Percentiles rank a stretch among this genome's conserved stretches.
Evolutionary conservation across 2,113 vertebrate species (phyloP).

Genomic region (Petromus typicus): DNA sequence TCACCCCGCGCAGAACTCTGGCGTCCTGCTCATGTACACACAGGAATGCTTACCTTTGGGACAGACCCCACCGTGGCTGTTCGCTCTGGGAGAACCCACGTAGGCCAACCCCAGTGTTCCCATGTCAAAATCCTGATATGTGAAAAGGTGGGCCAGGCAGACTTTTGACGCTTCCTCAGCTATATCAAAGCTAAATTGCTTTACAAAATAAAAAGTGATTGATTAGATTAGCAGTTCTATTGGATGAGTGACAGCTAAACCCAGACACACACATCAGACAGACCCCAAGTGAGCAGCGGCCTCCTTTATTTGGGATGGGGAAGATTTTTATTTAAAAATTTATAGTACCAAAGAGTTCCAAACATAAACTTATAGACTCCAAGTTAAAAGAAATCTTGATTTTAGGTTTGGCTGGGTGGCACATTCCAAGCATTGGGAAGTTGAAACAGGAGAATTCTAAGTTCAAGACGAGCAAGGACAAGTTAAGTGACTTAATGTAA

Average conservation of each 20-base stretch:
- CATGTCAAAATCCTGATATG: slow-evolving; percentile 98
- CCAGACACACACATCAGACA: neutral
- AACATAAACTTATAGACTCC: neutral
- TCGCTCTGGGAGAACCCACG: slow-evolving; percentile 93
- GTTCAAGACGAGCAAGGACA: neutral
- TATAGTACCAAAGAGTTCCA: neutral
- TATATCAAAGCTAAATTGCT: slow-evolving; percentile 99
- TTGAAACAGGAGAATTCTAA: neutral
- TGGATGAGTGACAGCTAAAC: neutral
- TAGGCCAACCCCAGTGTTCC: slow-evolving; percentile 97
- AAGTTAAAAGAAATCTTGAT: neutral
- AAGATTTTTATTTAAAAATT: neutral
- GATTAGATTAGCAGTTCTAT: neutral
- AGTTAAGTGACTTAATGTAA: neutral
- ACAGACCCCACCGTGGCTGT: slow-evolving; percentile 96
- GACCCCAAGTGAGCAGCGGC: neutral
- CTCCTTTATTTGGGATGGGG: neutral
- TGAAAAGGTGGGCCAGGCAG: slow-evolving; percentile 98
- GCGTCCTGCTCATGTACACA: too few relatives aligned
- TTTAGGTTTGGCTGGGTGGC: neutral
- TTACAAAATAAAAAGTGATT: slow-evolving; percentile 15
- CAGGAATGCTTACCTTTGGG: slow-evolving; percentile 90
- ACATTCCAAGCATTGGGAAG: neutral
- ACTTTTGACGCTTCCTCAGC: slow-evolving; percentile 94
- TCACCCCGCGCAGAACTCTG: neutral